Conservation (phyloP, 2,797 vertebrate genomes). For the Hylomyscus alleni region DNA sequence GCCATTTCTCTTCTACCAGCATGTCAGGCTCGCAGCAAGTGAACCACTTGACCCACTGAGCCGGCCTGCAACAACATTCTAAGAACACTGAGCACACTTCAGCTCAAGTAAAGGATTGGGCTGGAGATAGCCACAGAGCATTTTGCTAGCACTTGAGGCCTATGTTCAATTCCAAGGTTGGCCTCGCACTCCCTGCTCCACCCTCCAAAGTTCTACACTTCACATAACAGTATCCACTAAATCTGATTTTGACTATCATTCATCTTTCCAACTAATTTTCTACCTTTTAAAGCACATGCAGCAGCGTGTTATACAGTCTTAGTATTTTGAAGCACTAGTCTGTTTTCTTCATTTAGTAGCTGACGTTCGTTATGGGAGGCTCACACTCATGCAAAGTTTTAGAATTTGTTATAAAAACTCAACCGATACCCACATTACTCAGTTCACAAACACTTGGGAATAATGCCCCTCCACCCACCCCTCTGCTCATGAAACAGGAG, state of each 20-base stretch:
- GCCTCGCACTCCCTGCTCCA: too few relatives aligned
- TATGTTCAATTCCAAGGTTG: not conserved
- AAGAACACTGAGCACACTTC: not conserved
- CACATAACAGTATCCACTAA: not conserved
- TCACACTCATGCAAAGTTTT: conserved; percentile 73
- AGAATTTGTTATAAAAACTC: conserved; percentile 46
- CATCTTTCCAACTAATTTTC: conserved; percentile 37
- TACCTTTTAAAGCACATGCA: not conserved
- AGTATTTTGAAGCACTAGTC: not conserved
- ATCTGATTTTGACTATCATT: not conserved
- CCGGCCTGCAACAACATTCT: not conserved
- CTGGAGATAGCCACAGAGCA: not conserved
- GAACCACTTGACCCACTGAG: not conserved
- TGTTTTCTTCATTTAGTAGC: conserved; percentile 12
- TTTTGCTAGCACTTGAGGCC: not conserved
- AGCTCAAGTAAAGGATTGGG: conserved; percentile 32
- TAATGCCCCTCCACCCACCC: not conserved
- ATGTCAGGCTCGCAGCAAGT: not conserved
- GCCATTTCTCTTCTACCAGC: not conserved
- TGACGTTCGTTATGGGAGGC: not conserved
- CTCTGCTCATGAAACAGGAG: conserved; percentile 31
- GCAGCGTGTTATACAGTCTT: not conserved
- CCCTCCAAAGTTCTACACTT: not conserved
- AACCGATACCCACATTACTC: not conserved
- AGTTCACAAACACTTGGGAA: conserved; percentile 55